Base-by-base conservation (phyloP, 2,797 vertebrate genomes). In the Cyclopterus lumpus region DNA sequence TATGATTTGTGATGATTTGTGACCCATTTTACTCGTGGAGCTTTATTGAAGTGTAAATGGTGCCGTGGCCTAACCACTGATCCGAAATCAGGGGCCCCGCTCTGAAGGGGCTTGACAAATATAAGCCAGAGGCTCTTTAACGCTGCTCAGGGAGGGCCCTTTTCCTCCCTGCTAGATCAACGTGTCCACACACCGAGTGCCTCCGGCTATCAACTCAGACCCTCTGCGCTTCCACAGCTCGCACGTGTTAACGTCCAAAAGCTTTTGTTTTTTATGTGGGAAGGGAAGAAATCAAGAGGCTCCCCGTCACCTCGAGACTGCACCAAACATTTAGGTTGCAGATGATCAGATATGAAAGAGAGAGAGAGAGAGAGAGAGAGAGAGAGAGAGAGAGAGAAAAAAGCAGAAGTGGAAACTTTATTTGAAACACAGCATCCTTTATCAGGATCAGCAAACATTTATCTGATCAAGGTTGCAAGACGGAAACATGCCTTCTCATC, bases 81-180 rank as follows among this genome's bases (percentile, higher is more conserved):
- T 78, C 71, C 14, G 8, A 67, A 63, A 72, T 74, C 79, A 72
- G 76, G 26, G 0, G 57, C 46, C 71, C 67, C 10, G 28, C 73
- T 78, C 12, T 0, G 58, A 71, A 71, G 66, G 66, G 51, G 63
- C 44, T 81, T 82, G 77, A 84, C 76, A 82, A 77, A 76, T 80
- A 76, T 38, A 76, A 86, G 67, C 67, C 60, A 46, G 71, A 32
- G 77, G 62, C 59, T 80, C 48, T 78, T 86, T 67, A 84, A 75
- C 18, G 0, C 70, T 73, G 70, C 60, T 82, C 26, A 76, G 74
- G 74, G 67, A 81, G 46, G 48, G 64, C 20, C 28, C 24, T 83
- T 67, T 51, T 68, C 48, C 48, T 65, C 75, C 49, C 30, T 18
- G 70, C 60, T 30, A 68, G 74, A 79, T 84, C 81, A 71, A 74